Percentiles rank a stretch among this genome's conserved stretches.
Evolutionary conservation across 2,888 invertebrate species (phyloP).

Genomic region (Caenorhabditis sinica): DNA sequence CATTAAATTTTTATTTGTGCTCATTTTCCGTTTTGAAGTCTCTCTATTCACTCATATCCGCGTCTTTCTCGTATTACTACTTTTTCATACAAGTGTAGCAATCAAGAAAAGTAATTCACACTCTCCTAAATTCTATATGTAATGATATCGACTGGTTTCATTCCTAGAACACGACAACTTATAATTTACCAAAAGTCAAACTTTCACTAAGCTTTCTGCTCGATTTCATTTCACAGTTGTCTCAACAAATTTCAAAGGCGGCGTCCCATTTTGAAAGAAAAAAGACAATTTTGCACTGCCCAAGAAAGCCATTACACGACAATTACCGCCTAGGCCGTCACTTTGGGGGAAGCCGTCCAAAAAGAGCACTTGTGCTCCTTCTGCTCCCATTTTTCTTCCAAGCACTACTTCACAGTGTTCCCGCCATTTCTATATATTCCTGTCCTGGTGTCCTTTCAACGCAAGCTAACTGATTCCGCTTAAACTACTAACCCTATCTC

Average conservation of each 20-base stretch:
- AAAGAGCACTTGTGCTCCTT: conserved; percentile 22
- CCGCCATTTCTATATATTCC: neutral
- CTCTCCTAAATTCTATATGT: neutral
- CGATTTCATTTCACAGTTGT: conserved; percentile 25
- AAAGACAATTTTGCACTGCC: conserved; percentile 25
- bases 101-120: conserved; percentile 10
- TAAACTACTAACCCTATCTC: conserved; percentile 17
- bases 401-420: conserved; percentile 27
- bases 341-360: conserved; percentile 22
- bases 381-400: neutral
- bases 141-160: neutral
- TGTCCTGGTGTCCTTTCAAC: conserved; percentile 4
- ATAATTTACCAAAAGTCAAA: conserved; percentile 8
- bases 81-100: conserved; percentile 19
- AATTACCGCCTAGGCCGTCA: conserved; percentile 56
- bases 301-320: conserved; percentile 40
- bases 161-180: neutral
- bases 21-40: conserved; percentile 57
- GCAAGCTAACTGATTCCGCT: conserved; percentile 39
- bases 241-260: neutral
- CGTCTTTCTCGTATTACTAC: conserved; percentile 31
- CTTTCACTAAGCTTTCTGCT: conserved; percentile 1
- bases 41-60: conserved; percentile 45
- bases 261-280: conserved; percentile 8
- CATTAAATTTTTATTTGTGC: conserved; percentile 64